A percentile compares a stretch with the other conserved stretches of the same genome.
phyloP scores from a whole-genome alignment of 2,113 vertebrate genomes.

The Bufo bufo region DNA sequence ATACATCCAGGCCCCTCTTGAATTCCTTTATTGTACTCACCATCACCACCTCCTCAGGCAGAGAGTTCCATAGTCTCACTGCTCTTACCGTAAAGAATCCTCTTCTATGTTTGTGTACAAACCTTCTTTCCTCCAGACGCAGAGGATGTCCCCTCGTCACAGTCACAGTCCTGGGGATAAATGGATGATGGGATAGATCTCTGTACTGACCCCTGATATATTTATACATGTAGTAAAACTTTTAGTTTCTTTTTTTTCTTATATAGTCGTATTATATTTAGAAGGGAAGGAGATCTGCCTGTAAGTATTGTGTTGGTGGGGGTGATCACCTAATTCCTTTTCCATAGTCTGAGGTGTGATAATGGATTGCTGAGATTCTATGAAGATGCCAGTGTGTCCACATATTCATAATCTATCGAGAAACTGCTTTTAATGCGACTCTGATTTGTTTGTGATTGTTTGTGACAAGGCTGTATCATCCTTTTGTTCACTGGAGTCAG shows the following conservation, averaged over 20 bases:
- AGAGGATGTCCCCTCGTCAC: no score
- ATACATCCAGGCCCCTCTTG: no score
- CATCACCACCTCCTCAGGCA: no score
- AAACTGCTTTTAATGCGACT: not conserved
- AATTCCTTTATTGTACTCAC: no score
- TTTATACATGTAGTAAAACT: not conserved
- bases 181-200: no score
- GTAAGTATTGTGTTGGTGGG: not conserved
- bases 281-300: not conserved
- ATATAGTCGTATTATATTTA: not conserved
- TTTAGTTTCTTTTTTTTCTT: not conserved
- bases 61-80: no score
- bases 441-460: not conserved
- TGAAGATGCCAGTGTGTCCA: not conserved
- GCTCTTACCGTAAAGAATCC: no score
- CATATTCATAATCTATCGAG: conserved; percentile 20
- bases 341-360: not conserved
- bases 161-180: no score
- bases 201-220: no score
- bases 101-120: no score
- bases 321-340: not conserved
- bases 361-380: not conserved
- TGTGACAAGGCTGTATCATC: conserved; percentile 14
- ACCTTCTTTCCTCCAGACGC: no score
- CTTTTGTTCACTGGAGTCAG: conserved; percentile 28